Base-by-base conservation (phyloP, 2,113 vertebrate genomes). In the Phylloscopus whistleri region DNA sequence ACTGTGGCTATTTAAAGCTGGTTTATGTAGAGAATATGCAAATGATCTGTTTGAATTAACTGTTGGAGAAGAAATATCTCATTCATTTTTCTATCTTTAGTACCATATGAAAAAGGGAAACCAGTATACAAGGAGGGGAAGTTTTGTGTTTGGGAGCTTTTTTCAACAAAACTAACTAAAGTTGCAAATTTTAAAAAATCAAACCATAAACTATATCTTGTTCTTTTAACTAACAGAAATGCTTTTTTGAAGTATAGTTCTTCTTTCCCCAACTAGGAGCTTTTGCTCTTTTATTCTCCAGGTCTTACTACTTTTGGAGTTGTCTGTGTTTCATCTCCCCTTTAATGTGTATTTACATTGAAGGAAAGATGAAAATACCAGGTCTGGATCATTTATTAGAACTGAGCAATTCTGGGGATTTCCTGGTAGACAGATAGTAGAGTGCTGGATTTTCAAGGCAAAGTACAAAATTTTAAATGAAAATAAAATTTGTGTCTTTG, bases 41-140 rank as follows among this genome's bases (percentile, higher is more conserved):
- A 67, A 70, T 82, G 1, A 19, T 37, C 31, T 75, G 5, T 58
- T 63, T 63, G n/a, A 66, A 58, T 70, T 88, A 92, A 67, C 30
- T 51, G 8, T 46, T 72, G 19, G 35, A 64, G 33, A 30, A 79
- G 18, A 81, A 87, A 20, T 43, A 35, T 2, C 16, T 41, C 5
- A 60, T 80, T 69, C 8, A 23, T 60, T 66, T 87, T 52, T 23
- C 15, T 91, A 48, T 16, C 30, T 92, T n/a, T 63, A 27, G 20
- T 82, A 43, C 4, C 13, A 5, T 59, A 48, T 51, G 31, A 43
- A 59, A 67, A 44, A 26, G 10, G 5, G 1, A 3, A 10, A 30
- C 10, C 31, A 4, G 13, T 73, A 21, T 46, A 39, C 0, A 3
- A 48, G 17, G n/a, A 22, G 12, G 6, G 8, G 2, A 16, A 48